Percentiles rank a stretch among this genome's conserved stretches.
Evolutionary conservation across 2,888 invertebrate species (phyloP).

Genomic region (Cheilosia pagana): DNA sequence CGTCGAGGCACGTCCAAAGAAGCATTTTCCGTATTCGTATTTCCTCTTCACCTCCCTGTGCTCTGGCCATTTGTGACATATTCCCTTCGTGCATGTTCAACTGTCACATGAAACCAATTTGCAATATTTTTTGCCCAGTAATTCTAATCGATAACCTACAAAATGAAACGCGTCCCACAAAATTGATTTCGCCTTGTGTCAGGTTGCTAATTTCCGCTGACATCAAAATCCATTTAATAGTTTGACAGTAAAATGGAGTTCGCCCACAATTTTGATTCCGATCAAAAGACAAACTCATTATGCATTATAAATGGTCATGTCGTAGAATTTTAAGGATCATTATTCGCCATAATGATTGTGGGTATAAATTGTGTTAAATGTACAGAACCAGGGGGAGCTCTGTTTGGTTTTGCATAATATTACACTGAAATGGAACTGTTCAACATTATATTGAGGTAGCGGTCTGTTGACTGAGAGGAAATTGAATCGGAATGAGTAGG

Average conservation of each 20-base stretch:
- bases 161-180: constrained; percentile 38
- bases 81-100: neutral
- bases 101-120: constrained; percentile 40
- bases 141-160: constrained; percentile 41
- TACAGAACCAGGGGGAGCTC: neutral
- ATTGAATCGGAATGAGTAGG: neutral
- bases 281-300: constrained; percentile 20
- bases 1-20: neutral
- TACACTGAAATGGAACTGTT: neutral
- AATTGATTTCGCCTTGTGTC: constrained; percentile 45
- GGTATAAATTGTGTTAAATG: constrained; percentile 2
- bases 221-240: constrained; percentile 49
- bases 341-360: constrained; percentile 9
- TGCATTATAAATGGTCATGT: constrained; percentile 10
- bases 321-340: constrained; percentile 32
- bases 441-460: neutral
- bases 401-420: constrained; percentile 19
- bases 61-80: neutral
- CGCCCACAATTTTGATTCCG: constrained; percentile 10
- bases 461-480: neutral
- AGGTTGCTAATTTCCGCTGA: constrained; percentile 50
- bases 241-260: neutral
- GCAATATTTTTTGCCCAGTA: constrained; percentile 30
- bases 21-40: neutral
- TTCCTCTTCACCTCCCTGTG: constrained; percentile 18